phyloP scores from a whole-genome alignment of 2,888 invertebrate species.

The Mythimna albipuncta region DNA sequence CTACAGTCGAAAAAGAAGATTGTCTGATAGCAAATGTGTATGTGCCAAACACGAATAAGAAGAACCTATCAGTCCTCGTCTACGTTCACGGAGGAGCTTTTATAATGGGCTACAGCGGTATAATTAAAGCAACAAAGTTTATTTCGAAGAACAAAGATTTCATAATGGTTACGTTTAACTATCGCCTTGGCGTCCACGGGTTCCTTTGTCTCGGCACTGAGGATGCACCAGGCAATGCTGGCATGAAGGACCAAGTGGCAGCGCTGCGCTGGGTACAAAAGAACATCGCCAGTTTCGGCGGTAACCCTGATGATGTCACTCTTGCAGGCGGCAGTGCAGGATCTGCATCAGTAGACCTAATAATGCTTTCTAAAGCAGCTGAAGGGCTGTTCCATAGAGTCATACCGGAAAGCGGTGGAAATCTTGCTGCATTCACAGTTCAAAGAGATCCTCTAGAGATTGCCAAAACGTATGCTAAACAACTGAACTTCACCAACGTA shows the following conservation, averaged over 20 bases:
- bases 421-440: conserved; percentile 32
- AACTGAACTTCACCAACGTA: conserved; percentile 27
- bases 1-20: conserved; percentile 46
- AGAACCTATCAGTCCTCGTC: conserved; percentile 68
- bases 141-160: conserved; percentile 37
- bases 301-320: conserved; percentile 75
- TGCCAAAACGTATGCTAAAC: conserved; percentile 22
- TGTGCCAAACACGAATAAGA: conserved; percentile 64
- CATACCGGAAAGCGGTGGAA: conserved; percentile 33
- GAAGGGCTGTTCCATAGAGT: conserved; percentile 32
- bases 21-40: conserved; percentile 67
- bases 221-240: conserved; percentile 71
- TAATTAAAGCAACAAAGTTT: neutral
- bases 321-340: conserved; percentile 27
- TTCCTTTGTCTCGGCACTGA: conserved; percentile 73
- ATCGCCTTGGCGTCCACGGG: conserved; percentile 71
- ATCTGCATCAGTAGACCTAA: conserved; percentile 14
- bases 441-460: conserved; percentile 34
- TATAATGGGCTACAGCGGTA: conserved; percentile 16
- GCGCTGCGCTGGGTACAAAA: conserved; percentile 71
- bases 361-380: conserved; percentile 31
- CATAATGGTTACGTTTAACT: conserved; percentile 66
- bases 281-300: conserved; percentile 76
- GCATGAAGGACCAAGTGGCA: conserved; percentile 71
- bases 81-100: conserved; percentile 70